These are phyloP conservation scores for Synergus gifuensis DNA, from an alignment of 2,888 invertebrate genomes.

Conservation along the genomic window DNA sequence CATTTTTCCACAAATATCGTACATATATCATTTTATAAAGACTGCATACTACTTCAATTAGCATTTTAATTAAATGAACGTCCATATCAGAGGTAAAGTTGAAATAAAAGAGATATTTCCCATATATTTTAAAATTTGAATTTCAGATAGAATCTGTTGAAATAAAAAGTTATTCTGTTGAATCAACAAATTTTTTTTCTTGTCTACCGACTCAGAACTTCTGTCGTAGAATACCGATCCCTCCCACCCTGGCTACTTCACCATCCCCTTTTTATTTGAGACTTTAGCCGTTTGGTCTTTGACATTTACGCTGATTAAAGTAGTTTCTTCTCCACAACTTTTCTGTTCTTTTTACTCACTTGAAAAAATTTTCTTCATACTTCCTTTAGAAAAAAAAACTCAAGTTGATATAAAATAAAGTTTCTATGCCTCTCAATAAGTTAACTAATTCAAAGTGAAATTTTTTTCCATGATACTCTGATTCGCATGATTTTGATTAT, in stretches of 20 bases:
- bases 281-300: constrained; percentile 16
- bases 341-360: background rate
- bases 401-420: too few relatives aligned
- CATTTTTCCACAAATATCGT: background rate
- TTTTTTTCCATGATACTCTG: background rate
- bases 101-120: background rate
- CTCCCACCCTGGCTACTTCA: background rate
- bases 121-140: constrained; percentile 1
- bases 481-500: background rate
- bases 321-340: constrained; percentile 30
- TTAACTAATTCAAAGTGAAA: background rate
- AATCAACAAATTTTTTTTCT: constrained; percentile 22
- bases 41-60: background rate
- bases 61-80: background rate
- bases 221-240: background rate
- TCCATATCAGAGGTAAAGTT: background rate
- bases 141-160: background rate
- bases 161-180: constrained; percentile 27
- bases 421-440: background rate
- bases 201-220: background rate
- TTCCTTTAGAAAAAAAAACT: background rate
- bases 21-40: background rate
- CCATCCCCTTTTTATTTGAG: background rate
- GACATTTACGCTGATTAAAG: constrained; percentile 36
- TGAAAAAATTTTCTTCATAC: constrained; percentile 12